These are phyloP conservation scores for Lasioglossum leucozonium DNA, from an alignment of 2,888 invertebrate species.

Conservation along the genomic window DNA sequence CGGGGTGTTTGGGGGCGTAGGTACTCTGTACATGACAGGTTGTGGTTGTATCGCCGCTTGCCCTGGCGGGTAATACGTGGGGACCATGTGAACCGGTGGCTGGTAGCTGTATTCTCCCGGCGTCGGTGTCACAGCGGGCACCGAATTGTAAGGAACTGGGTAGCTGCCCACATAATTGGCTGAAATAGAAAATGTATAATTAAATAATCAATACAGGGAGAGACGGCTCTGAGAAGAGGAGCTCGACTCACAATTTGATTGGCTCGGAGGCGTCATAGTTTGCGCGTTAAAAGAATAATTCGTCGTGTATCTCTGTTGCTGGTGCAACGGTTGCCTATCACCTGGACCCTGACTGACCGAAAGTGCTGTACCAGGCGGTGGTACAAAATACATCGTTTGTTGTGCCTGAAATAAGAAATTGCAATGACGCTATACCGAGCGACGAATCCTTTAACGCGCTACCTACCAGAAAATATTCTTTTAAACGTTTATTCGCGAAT, in stretches of 20 bases:
- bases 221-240: not conserved
- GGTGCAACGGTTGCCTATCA: conserved; percentile 77
- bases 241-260: conserved; percentile 75
- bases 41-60: conserved; percentile 81
- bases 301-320: conserved; percentile 79
- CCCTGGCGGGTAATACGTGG: conserved; percentile 80
- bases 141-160: conserved; percentile 80
- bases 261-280: conserved; percentile 81
- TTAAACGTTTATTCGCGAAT: not conserved
- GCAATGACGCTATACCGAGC: not conserved
- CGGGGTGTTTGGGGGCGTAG: conserved; percentile 82
- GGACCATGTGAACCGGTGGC: conserved; percentile 81
- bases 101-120: conserved; percentile 80
- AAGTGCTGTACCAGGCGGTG: conserved; percentile 79
- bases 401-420: conserved; percentile 73
- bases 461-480: not conserved
- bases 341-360: conserved; percentile 77
- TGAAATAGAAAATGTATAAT: conserved; percentile 50
- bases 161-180: conserved; percentile 82
- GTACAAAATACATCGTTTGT: conserved; percentile 83
- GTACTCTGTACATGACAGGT: conserved; percentile 82
- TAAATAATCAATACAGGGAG: not conserved
- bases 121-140: conserved; percentile 78
- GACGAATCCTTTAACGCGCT: not conserved
- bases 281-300: conserved; percentile 81